Percentiles rank a stretch among this genome's conserved stretches.
Conservation (phyloP, 37 sponge, comb jelly and placozoan genomes). For the Eunapius fragilis region DNA sequence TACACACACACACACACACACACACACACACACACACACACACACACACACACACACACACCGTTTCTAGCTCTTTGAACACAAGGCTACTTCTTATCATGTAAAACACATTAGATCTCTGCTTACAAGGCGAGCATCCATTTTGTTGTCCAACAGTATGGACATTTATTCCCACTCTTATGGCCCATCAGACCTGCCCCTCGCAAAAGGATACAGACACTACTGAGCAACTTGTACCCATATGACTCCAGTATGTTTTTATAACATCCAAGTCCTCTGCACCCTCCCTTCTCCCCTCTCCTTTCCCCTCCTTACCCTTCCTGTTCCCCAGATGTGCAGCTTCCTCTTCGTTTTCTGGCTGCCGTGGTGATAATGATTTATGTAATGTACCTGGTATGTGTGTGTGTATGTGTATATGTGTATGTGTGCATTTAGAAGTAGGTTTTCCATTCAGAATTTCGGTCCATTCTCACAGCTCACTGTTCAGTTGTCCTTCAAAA, state of each 20-base stretch:
- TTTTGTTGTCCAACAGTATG: neutral
- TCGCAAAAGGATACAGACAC: neutral
- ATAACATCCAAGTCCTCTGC: neutral
- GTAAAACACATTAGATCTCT: neutral
- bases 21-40: too few relatives aligned
- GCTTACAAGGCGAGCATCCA: neutral
- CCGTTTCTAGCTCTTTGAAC: neutral
- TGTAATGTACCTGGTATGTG: slow-evolving; percentile 9
- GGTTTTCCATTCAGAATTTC: too few relatives aligned
- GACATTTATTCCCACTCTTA: neutral
- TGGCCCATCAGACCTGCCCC: neutral
- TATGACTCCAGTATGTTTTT: neutral
- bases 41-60: too few relatives aligned
- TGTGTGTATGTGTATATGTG: neutral
- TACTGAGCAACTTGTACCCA: neutral
- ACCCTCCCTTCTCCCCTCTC: neutral
- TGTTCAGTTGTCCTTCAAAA: neutral
- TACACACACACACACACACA: too few relatives aligned
- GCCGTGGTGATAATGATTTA: neutral
- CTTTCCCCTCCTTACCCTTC: too few relatives aligned
- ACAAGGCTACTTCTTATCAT: neutral
- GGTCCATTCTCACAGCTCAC: neutral
- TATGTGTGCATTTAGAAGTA: neutral
- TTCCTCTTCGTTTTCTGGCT: slow-evolving; percentile 21
- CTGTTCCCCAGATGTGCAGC: neutral